Evolutionary conservation across 2,888 invertebrate species (phyloP), one percentile per base, ranked within the genome.

Genomic region (Drosophila aldrichi): DNA sequence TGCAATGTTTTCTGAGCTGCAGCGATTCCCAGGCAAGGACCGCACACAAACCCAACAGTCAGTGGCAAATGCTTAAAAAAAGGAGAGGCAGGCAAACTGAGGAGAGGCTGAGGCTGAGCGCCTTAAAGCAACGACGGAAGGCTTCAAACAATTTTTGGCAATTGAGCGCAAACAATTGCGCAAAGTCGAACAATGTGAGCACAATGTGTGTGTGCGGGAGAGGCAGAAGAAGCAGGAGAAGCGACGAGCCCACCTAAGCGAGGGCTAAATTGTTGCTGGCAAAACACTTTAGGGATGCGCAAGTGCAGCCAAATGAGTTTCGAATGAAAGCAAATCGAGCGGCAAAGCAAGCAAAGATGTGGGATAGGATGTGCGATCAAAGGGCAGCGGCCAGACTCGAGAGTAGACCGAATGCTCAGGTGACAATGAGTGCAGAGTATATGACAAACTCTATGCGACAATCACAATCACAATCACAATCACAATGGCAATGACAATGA

Each of bases 251-350:
- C 68, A 70, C 62, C 64, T 60, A 57, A 68, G 55, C 51, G 40
- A 63, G 34, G 14, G 22, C 51, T 48, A 69, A 72, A 78, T 81
- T 80, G 77, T 74, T 74, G 77, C 69, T 70, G 79, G 74, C 71
- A 82, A 78, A 84, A 82, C 82, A 86, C 84, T 82, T 84, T 74
- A 78, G 83, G 77, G 82, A 74, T 68, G 80, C 72, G 85, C 82
- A 87, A 89, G 89, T 86, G 84, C 85, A 71, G 70, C 82, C 79
- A 83, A 90, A 88, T 85, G 85, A 87, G 80, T 81, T 88, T 85
- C 82, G 67, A 90, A 88, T 88, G 81, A 70, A 77, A 81, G 77
- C 88, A 84, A 89, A 88, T 85, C 76, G 88, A 85, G 79, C 88
- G 79, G 74, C 77, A 75, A 72, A 55, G 51, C 43, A 82, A 80